Conservation (phyloP, 2,888 invertebrate genomes). For the Pseudanteris insignis region DNA sequence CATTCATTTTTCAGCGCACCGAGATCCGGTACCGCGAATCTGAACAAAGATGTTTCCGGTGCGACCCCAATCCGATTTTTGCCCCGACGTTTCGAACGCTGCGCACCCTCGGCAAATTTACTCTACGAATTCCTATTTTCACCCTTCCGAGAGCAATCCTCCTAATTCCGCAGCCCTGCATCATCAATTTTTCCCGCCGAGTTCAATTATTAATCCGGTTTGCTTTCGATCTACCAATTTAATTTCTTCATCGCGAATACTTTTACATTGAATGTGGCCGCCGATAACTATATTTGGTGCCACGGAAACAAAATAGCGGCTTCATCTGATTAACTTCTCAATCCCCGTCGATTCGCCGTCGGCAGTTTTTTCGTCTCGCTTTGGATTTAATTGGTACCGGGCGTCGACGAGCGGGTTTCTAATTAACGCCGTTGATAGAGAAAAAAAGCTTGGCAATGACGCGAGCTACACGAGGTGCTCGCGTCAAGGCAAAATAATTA, state of each 20-base stretch:
- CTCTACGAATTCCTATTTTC: slow-evolving; percentile 21
- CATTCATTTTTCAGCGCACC: too few species aligned
- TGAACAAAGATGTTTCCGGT: background rate
- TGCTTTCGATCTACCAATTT: slow-evolving; percentile 32
- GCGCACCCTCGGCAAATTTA: slow-evolving; percentile 21
- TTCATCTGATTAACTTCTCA: slow-evolving; percentile 32
- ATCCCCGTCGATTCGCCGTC: slow-evolving; percentile 20
- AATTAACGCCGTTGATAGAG: slow-evolving; percentile 18
- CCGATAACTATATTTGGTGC: slow-evolving; percentile 25
- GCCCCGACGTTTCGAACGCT: background rate
- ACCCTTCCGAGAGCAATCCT: slow-evolving; percentile 17
- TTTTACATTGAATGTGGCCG: slow-evolving; percentile 17
- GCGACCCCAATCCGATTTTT: background rate
- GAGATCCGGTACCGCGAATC: too few species aligned
- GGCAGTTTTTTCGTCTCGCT: slow-evolving; percentile 4
- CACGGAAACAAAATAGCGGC: slow-evolving; percentile 22
- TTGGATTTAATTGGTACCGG: slow-evolving; percentile 12
- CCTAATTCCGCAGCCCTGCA: slow-evolving; percentile 21
- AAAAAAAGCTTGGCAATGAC: background rate
- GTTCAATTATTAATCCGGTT: slow-evolving; percentile 39
- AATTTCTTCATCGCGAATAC: slow-evolving; percentile 33
- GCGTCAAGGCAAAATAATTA: slow-evolving; percentile 34
- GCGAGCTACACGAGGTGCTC: slow-evolving; percentile 3
- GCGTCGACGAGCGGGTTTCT: slow-evolving; percentile 4
- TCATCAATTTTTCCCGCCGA: slow-evolving; percentile 29